Evolutionary conservation across 2,888 invertebrate species (phyloP).

Genomic region (Caenorhabditis sp.): DNA sequence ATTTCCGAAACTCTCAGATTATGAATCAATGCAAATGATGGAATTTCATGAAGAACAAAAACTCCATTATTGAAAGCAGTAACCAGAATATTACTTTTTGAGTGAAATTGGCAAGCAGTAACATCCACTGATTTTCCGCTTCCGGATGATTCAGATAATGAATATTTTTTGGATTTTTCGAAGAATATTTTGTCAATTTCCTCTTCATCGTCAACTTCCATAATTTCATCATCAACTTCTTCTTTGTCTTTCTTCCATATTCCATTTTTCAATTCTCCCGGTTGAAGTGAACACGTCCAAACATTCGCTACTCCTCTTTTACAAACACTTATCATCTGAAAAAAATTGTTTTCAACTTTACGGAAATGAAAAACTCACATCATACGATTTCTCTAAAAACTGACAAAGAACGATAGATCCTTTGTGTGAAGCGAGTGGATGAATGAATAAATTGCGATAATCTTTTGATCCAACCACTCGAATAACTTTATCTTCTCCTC

Average conservation of each 20-base stretch:
- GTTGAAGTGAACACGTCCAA: constrained; percentile 55
- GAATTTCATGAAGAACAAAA: constrained; percentile 92
- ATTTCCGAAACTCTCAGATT: constrained; percentile 85
- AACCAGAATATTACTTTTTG: constrained; percentile 82
- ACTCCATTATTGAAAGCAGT: constrained; percentile 89
- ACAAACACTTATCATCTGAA: constrained; percentile 65
- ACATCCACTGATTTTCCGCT: constrained; percentile 72
- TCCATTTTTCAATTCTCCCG: constrained; percentile 53
- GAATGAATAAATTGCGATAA: constrained; percentile 81
- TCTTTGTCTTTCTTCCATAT: constrained; percentile 31
- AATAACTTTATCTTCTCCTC: constrained; percentile 87
- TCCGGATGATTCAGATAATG: constrained; percentile 62
- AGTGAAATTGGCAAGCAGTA: constrained; percentile 85
- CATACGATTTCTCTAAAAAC: constrained; percentile 85
- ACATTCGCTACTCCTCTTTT: constrained; percentile 54
- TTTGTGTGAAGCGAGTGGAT: constrained; percentile 83
- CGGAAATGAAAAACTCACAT: constrained; percentile 74
- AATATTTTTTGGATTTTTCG: constrained; percentile 74
- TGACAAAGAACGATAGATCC: constrained; percentile 85
- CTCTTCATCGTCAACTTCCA: constrained; percentile 18
- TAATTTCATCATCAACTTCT: constrained; percentile 3
- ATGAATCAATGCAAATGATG: constrained; percentile 90
- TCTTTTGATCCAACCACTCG: constrained; percentile 81
- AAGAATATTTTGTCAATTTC: constrained; percentile 28
- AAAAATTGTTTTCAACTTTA: constrained; percentile 5